A percentile compares a stretch with the other conserved stretches of the same genome.
These are phyloP conservation scores for Portevinia maculata DNA, from an alignment of 2,888 invertebrate species.

Conservation along the genomic window DNA sequence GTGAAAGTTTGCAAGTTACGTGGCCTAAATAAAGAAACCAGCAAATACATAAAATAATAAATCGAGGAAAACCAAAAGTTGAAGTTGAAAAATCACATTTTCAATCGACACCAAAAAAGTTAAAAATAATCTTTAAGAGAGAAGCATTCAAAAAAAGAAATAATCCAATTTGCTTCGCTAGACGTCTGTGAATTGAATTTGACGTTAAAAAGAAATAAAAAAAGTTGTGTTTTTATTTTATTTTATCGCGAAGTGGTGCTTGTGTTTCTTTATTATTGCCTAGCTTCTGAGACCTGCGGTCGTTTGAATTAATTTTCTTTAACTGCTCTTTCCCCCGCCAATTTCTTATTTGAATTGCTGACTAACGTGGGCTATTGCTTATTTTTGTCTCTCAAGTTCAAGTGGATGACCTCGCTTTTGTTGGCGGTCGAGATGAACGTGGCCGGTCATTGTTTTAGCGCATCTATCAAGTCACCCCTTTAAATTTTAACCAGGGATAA, in stretches of 20 bases:
- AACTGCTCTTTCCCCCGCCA: slow-evolving; percentile 7
- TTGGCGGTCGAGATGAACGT: slow-evolving; percentile 40
- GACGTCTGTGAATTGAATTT: slow-evolving; percentile 50
- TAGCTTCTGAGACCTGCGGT: slow-evolving; percentile 19
- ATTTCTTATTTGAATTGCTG: slow-evolving; percentile 21
- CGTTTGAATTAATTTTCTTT: slow-evolving; percentile 59
- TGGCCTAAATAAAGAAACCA: slow-evolving; percentile 59
- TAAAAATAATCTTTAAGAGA: slow-evolving; percentile 61
- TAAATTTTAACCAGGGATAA: neutral
- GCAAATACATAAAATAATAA: slow-evolving; percentile 13
- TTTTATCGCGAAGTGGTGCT: slow-evolving; percentile 17
- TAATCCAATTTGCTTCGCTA: slow-evolving; percentile 1
- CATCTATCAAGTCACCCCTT: slow-evolving; percentile 21
- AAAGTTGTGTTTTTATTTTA: slow-evolving; percentile 33
- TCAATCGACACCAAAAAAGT: slow-evolving; percentile 19
- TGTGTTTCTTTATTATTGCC: slow-evolving; percentile 15
- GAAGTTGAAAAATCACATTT: slow-evolving; percentile 28
- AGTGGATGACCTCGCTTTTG: slow-evolving; percentile 75
- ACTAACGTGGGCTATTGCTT: slow-evolving; percentile 50
- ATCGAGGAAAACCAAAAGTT: slow-evolving; percentile 27
- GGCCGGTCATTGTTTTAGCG: slow-evolving; percentile 51
- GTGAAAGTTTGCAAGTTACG: slow-evolving; percentile 58
- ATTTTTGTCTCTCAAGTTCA: slow-evolving; percentile 76
- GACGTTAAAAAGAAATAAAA: slow-evolving; percentile 43
- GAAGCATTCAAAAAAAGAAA: slow-evolving; percentile 13